Evolutionary conservation across 2,888 invertebrate species (phyloP).

Genomic region (Andrena minutula): DNA sequence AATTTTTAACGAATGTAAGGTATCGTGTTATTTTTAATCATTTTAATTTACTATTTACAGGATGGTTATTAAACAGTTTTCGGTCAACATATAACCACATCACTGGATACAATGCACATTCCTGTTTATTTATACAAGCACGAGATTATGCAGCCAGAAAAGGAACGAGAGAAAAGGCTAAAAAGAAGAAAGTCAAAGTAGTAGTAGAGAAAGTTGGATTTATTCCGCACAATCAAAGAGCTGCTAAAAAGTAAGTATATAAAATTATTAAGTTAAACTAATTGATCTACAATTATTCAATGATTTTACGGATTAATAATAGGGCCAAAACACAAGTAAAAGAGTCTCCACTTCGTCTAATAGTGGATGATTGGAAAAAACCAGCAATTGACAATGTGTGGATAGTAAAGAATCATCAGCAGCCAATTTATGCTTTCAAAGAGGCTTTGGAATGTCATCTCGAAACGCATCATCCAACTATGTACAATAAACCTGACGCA

Average conservation of each 20-base stretch:
- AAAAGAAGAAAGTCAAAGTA: constrained; percentile 90
- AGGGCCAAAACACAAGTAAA: not conserved
- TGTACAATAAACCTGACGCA: constrained; percentile 92
- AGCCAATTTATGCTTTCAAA: constrained; percentile 88
- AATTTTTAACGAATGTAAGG: too few species aligned
- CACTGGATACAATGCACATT: constrained; percentile 44
- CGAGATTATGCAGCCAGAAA: constrained; percentile 91
- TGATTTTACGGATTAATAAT: constrained; percentile 1
- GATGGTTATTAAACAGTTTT: constrained; percentile 59
- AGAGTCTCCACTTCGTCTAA: not conserved
- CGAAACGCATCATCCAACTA: constrained; percentile 93
- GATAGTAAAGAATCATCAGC: constrained; percentile 86
- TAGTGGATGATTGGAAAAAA: constrained; percentile 76
- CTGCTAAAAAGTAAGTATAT: not conserved
- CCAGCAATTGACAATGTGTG: constrained; percentile 89
- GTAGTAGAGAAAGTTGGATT: constrained; percentile 90
- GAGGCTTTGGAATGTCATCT: constrained; percentile 92
- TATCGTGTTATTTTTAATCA: not conserved
- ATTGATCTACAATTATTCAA: not conserved
- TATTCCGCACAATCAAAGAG: constrained; percentile 80
- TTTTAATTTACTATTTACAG: constrained; percentile 33
- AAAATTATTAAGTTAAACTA: not conserved
- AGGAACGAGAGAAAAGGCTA: constrained; percentile 91
- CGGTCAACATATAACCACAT: constrained; percentile 34
- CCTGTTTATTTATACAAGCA: constrained; percentile 71